phyloP scores from a whole-genome alignment of 2,797 vertebrate genomes.

The Ctenopoma multispine region DNA sequence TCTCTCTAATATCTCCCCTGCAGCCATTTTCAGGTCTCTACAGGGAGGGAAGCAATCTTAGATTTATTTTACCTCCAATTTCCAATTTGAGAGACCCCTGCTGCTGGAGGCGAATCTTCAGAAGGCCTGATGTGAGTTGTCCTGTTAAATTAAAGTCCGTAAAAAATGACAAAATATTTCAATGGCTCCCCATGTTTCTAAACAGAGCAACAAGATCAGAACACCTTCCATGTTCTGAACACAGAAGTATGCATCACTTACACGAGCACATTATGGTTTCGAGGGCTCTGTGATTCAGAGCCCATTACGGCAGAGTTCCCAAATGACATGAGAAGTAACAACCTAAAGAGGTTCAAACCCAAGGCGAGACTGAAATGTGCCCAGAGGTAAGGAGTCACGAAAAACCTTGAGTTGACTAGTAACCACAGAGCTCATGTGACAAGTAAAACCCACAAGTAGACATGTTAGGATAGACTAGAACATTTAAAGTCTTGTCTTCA shows the following conservation, averaged over 20 bases:
- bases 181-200: constrained; percentile 56
- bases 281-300: constrained; percentile 28
- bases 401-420: constrained; percentile 32
- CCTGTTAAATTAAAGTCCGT: constrained; percentile 80
- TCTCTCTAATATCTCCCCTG: constrained; percentile 80
- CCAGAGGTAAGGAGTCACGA: constrained; percentile 45
- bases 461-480: constrained; percentile 7
- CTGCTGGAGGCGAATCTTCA: constrained; percentile 81
- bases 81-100: constrained; percentile 83
- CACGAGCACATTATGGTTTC: constrained; percentile 37
- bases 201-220: constrained; percentile 59
- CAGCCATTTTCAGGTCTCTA: constrained; percentile 79
- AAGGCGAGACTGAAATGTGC: constrained; percentile 47
- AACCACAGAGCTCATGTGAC: constrained; percentile 38
- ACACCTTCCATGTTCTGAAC: constrained; percentile 35
- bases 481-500: constrained; percentile 29
- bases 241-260: constrained; percentile 48
- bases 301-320: constrained; percentile 44
- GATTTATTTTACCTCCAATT: constrained; percentile 84
- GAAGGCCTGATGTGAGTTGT: constrained; percentile 74
- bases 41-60: constrained; percentile 82
- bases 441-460: constrained; percentile 41
- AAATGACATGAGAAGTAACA: constrained; percentile 39
- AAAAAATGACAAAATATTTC: constrained; percentile 76
- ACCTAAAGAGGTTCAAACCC: constrained; percentile 45